Evolutionary conservation across 2,797 vertebrate genomes (phyloP).

Genomic region (Nothura maculosa): DNA sequence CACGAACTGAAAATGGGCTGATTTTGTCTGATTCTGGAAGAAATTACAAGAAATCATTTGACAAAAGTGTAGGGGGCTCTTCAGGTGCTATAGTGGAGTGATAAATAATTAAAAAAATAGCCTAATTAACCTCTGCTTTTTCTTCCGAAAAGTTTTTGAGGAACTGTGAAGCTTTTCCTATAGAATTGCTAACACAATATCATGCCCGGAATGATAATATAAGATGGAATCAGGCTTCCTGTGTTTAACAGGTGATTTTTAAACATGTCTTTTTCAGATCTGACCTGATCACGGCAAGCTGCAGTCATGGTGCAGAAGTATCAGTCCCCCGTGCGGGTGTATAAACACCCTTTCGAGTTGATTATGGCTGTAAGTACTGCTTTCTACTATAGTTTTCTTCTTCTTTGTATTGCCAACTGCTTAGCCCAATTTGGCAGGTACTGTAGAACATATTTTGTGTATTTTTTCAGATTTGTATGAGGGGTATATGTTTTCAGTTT

Average conservation of each 20-base stretch:
- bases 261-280: constrained; percentile 74
- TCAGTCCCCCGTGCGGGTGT: constrained; percentile 95
- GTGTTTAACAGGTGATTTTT: constrained; percentile 10
- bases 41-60: background rate
- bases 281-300: constrained; percentile 30
- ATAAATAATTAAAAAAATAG: background rate
- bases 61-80: background rate
- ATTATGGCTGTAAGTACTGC: constrained; percentile 94
- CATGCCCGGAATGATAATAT: background rate
- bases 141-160: background rate
- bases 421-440: background rate
- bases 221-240: constrained; percentile 14
- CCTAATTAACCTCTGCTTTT: background rate
- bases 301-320: constrained; percentile 95
- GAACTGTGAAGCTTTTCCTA: constrained; percentile 2
- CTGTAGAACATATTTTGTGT: background rate
- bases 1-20: background rate
- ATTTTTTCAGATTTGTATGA: background rate
- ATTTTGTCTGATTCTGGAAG: background rate
- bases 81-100: background rate
- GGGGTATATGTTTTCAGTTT: background rate
- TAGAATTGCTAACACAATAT: background rate
- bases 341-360: constrained; percentile 94
- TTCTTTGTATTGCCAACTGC: background rate
- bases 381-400: background rate